Evolutionary conservation across 2,113 vertebrate genomes (phyloP), one percentile per base, ranked within the genome.

Genomic region (Pseudopipra pipra): DNA sequence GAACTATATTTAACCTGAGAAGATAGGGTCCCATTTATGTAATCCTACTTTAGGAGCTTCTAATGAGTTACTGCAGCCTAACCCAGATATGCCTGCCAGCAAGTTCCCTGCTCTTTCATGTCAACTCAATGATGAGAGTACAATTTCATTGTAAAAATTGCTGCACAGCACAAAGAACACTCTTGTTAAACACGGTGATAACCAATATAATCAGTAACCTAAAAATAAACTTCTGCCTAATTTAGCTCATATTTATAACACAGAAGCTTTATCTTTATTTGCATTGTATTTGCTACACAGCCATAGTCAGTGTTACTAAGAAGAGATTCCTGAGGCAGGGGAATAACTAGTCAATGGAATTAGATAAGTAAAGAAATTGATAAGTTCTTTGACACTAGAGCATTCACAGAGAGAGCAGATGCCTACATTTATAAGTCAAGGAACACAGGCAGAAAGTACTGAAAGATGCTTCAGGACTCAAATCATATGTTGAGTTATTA

Each of bases 51-150:
- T 90, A 93, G 90, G 47, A 95, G 83, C 76, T 85, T 56, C 73
- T 94, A 92, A 95, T 84, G 90, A 95, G 87, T 89, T 91, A 37
- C 54, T 65, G 74, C 77, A 95, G 87, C 44, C 92, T 96, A 97
- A 94, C 79, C 90, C 56, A 94, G 92, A 94, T 89, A 89, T 6
- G 61, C 76, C 90, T 92, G 80, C 85, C 92, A 94, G 85, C 56
- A 68, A 68, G 73, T 51, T 35, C 78, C 39, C 55, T 63, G 72
- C 31, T 89, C 51, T 85, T 72, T 73, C 78, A 85, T 30, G 28
- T 79, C 61, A 90, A 77, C 65, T 39, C 72, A 84, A 9, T 75
- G 70, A 95, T 25, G 56, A 72, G 77, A 94, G 56, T 24, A 84
- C 44, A 27, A 81, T 49, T 93, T 84, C 59, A 90, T 83, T 74